These are phyloP conservation scores for Ashinkailepas kermadecensis DNA, from an alignment of 2,888 invertebrate genomes.

Conservation along the genomic window DNA sequence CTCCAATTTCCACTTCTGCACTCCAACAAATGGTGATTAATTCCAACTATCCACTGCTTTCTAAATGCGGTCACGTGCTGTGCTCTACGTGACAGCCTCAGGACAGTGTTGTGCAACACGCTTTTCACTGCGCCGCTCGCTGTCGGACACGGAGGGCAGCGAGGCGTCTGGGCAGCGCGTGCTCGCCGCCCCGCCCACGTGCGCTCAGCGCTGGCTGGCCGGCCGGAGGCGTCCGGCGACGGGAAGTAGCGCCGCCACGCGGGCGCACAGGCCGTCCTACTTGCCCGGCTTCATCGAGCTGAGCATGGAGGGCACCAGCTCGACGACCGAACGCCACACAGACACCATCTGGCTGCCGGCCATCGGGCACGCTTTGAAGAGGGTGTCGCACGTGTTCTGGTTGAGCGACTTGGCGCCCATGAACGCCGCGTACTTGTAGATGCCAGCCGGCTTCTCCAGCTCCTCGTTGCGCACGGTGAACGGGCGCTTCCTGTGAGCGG, in stretches of 20 bases:
- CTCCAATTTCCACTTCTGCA: no score
- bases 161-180: no score
- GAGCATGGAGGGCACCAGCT: slow-evolving; percentile 21
- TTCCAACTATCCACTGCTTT: no score
- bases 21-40: no score
- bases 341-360: slow-evolving; percentile 4
- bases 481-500: slow-evolving; percentile 1
- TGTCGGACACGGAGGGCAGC: no score
- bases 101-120: background rate
- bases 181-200: no score
- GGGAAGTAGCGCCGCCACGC: no score
- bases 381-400: background rate
- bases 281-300: slow-evolving; percentile 1
- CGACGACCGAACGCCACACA: slow-evolving; percentile 12
- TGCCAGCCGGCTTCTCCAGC: slow-evolving; percentile 9
- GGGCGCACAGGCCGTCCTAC: background rate
- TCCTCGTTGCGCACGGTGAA: slow-evolving; percentile 17
- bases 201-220: no score
- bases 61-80: no score
- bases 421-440: slow-evolving; percentile 20
- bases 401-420: slow-evolving; percentile 22
- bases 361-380: slow-evolving; percentile 17
- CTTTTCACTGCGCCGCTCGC: background rate
- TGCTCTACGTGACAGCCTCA: background rate
- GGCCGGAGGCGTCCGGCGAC: no score